Percentiles rank a stretch among this genome's conserved stretches.
Evolutionary conservation across 2,888 invertebrate genomes (phyloP).

Genomic region (Diplazon laetatorius): DNA sequence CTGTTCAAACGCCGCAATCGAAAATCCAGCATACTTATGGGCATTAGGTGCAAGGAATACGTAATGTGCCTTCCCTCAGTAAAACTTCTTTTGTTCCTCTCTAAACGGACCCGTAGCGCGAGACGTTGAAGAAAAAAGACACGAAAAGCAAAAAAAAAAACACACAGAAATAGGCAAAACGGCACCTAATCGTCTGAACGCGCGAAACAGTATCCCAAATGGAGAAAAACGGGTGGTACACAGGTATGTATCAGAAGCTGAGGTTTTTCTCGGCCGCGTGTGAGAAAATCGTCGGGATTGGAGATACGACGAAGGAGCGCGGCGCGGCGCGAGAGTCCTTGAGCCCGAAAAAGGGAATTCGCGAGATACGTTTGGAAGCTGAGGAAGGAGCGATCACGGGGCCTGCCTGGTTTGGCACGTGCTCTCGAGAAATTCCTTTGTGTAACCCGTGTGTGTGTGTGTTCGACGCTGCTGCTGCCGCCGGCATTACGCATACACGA

Average conservation of each 20-base stretch:
- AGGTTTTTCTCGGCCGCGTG: constrained; percentile 44
- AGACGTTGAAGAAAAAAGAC: no score
- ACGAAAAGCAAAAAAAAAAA: constrained; percentile 23
- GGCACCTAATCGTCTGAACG: constrained; percentile 54
- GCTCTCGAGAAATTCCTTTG: constrained; percentile 62
- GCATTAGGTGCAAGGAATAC: constrained; percentile 51
- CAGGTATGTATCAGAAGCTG: constrained; percentile 67
- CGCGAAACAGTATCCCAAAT: constrained; percentile 54
- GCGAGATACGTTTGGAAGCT: constrained; percentile 44
- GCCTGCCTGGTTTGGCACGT: constrained; percentile 61
- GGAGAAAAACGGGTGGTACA: constrained; percentile 70
- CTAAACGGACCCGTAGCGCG: no score
- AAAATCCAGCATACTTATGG: constrained; percentile 47
- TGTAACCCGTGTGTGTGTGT: constrained; percentile 15
- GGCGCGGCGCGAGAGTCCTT: constrained; percentile 48
- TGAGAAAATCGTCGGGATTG: constrained; percentile 56
- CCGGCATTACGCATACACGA: constrained; percentile 59
- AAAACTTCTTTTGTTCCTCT: constrained; percentile 38
- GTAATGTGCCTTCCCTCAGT: constrained; percentile 29
- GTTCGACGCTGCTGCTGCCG: constrained; percentile 17
- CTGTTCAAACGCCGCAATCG: constrained; percentile 54
- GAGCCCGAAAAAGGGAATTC: constrained; percentile 63
- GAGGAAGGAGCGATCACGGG: constrained; percentile 51
- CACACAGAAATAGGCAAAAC: constrained; percentile 17
- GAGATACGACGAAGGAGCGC: constrained; percentile 58